Evolutionary conservation across 2,888 invertebrate genomes (phyloP).

Genomic region (Xestobium rufovillosum): DNA sequence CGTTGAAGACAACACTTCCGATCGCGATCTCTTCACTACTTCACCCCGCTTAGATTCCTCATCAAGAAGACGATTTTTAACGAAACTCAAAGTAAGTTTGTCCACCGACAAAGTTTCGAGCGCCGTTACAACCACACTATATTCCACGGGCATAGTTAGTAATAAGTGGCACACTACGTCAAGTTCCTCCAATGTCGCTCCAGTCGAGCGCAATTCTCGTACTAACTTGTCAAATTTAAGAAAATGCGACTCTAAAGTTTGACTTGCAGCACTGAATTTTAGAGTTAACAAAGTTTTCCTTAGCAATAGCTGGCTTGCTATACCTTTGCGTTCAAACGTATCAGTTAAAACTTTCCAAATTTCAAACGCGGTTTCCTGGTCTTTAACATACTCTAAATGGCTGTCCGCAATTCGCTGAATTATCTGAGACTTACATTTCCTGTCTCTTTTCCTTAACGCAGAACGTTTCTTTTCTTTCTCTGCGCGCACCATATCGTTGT

Average conservation of each 20-base stretch:
- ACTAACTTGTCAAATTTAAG: slow-evolving; percentile 26
- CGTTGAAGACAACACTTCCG: no score
- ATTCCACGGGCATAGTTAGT: slow-evolving; percentile 18
- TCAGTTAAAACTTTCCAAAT: slow-evolving; percentile 21
- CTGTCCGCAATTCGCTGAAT: slow-evolving; percentile 26
- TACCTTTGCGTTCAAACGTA: slow-evolving; percentile 25
- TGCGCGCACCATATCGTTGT: no score
- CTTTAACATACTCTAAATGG: slow-evolving; percentile 28
- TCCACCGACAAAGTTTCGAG: slow-evolving; percentile 19
- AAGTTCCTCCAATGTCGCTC: slow-evolving; percentile 20
- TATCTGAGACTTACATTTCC: slow-evolving; percentile 25
- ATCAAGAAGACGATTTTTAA: slow-evolving; percentile 24
- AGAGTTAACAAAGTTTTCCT: slow-evolving; percentile 20
- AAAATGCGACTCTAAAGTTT: slow-evolving; percentile 19
- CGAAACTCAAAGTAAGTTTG: slow-evolving; percentile 20
- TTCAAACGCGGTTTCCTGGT: slow-evolving; percentile 23
- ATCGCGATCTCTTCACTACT: no score
- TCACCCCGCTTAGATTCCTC: slow-evolving; percentile 19
- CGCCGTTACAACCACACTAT: slow-evolving; percentile 25
- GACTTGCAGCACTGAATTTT: slow-evolving; percentile 14
- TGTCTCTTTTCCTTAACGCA: slow-evolving; percentile 12
- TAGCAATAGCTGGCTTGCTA: slow-evolving; percentile 24
- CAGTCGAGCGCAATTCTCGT: slow-evolving; percentile 22
- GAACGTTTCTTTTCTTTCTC: no score
- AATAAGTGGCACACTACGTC: slow-evolving; percentile 24